phyloP scores from a whole-genome alignment of 2,888 invertebrate species.

The Thumatha senex region DNA sequence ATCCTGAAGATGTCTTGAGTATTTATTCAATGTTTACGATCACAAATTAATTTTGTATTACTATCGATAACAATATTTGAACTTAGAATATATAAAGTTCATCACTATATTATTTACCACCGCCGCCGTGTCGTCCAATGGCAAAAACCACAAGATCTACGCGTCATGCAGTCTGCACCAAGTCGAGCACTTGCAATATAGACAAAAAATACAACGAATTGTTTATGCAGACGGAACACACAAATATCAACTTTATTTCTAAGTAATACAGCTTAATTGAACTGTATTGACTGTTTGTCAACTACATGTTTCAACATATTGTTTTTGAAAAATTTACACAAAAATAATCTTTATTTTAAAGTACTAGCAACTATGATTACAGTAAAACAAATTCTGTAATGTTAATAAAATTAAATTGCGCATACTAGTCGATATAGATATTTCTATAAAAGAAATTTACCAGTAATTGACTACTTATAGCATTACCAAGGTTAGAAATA shows the following conservation, averaged over 20 bases:
- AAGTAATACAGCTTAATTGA: conserved; percentile 7
- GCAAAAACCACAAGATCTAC: conserved; percentile 70
- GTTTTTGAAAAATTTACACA: conserved; percentile 2
- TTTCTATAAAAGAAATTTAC: conserved; percentile 21
- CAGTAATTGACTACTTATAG: conserved; percentile 23
- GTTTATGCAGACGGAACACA: conserved; percentile 8
- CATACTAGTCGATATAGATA: conserved; percentile 22
- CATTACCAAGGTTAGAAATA: conserved; percentile 20
- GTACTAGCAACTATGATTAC: neutral
- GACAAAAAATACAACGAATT: conserved; percentile 49
- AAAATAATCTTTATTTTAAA: conserved; percentile 16
- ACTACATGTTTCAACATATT: conserved; percentile 5
- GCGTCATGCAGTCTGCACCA: conserved; percentile 76
- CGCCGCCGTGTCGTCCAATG: conserved; percentile 57
- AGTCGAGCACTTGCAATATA: conserved; percentile 52
- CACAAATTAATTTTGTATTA: neutral
- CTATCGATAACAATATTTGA: conserved; percentile 22
- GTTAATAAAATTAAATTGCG: conserved; percentile 19
- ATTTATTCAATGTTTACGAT: no score
- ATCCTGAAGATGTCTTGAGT: no score
- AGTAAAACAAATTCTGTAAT: conserved; percentile 5
- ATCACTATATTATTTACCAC: conserved; percentile 63
- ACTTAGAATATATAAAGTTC: conserved; percentile 21
- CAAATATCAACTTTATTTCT: conserved; percentile 40
- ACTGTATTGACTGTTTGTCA: conserved; percentile 8